Evolutionary conservation across 1,140 invertebrate species (phyloP).

Genomic region (Leguminivora glycinivorella): DNA sequence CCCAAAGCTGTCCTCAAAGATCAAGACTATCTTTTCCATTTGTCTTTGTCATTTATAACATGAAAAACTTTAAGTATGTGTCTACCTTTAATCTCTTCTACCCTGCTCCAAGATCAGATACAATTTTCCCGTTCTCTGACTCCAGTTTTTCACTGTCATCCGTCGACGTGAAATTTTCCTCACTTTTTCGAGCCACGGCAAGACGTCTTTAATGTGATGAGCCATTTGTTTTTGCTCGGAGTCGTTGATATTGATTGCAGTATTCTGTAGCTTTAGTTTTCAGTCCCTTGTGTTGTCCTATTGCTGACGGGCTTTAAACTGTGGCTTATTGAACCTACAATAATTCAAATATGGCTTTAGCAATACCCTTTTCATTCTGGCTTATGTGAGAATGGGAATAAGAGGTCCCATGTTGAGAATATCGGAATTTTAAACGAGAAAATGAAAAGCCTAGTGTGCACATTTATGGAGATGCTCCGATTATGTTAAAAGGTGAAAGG

Average conservation of each 20-base stretch:
- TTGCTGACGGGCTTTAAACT: not conserved
- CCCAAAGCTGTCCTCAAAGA: not conserved
- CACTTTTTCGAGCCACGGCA: not conserved
- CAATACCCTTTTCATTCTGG: not conserved
- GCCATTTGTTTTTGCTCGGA: slow-evolving; percentile 15
- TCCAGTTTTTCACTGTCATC: slow-evolving; percentile 20
- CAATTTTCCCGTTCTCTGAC: slow-evolving; percentile 17
- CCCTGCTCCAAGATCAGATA: not conserved
- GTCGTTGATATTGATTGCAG: not conserved
- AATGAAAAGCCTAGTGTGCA: not conserved
- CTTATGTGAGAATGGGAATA: too few species aligned
- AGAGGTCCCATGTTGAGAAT: too few species aligned
- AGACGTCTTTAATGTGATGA: slow-evolving; percentile 10
- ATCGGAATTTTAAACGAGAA: not conserved
- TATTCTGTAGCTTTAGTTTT: not conserved
- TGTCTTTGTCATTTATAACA: not conserved
- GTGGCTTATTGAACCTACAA: not conserved
- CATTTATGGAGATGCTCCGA: not conserved
- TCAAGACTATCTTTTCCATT: not conserved
- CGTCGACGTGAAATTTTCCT: not conserved
- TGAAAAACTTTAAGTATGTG: not conserved
- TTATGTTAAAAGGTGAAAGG: slow-evolving; percentile 1
- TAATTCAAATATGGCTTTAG: too few species aligned
- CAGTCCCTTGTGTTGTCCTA: not conserved
- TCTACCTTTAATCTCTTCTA: not conserved